Base-by-base conservation (phyloP, 2,888 invertebrate species). In the Atrina japonica region DNA sequence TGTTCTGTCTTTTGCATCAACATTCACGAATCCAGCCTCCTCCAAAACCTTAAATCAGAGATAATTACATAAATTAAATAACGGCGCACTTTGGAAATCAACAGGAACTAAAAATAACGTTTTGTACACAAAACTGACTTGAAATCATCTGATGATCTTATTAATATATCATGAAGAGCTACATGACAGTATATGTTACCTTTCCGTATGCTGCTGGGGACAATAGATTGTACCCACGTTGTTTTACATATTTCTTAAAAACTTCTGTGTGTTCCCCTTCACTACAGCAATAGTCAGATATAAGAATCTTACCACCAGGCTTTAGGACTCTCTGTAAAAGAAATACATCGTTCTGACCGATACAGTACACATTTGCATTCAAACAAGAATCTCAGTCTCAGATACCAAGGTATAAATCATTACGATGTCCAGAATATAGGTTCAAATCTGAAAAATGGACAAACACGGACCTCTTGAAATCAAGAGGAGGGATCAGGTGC, bases 231-330 rank as follows among this genome's bases (percentile, higher is more conserved):
- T 93, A 93, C 6, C 92, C 92, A 77, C 93, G 84, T 75, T 92
- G 91, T 45, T 88, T 86, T 16, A 93, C 92, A 76, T 93, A 93
- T 5, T 89, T 83, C 67, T 88, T 83, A 83, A 92, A 93, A 30
- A 90, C 87, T 6, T 89, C 88, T 0, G 91, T 90, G 75, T 92
- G 91, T 23, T 88, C 83, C 27, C 90, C 90, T 55, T 91, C 91
- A 53, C 92, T 92, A 66, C 91, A 91, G 78, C 92, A 92, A 85
- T 93, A 93, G 86, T 93, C 93, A 5, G 92, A 90, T 67, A 92
- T 91, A 18, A 93, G 84, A 18, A 93, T 83, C 68, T 89, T 88
- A 5, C 93, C 93, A 16, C 93, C 93, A 0, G 92, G 92, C 77
- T 92, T 92, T 70, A 93, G 82, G 89, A 91, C 91, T 81, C 88